phyloP scores from a whole-genome alignment of 2,113 vertebrate genomes.

The Vulpes vulpes region DNA sequence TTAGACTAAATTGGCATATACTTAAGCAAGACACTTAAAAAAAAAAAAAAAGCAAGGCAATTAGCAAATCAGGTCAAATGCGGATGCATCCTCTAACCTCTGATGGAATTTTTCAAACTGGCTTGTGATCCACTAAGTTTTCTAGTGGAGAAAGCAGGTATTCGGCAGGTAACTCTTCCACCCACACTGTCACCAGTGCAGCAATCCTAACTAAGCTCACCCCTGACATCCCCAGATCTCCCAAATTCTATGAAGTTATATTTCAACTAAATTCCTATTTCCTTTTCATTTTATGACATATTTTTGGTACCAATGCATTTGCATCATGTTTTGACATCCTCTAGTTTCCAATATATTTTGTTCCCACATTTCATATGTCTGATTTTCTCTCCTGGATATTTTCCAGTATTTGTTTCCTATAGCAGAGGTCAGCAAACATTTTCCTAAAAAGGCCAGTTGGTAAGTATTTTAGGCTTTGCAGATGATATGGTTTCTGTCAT shows the following conservation, averaged over 20 bases:
- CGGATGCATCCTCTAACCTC: conserved; percentile 62
- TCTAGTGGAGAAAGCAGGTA: background rate
- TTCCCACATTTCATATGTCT: background rate
- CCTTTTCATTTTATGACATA: background rate
- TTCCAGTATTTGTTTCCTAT: background rate
- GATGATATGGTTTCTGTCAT: background rate
- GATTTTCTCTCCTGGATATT: background rate
- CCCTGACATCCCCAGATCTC: background rate
- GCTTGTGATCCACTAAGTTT: conserved; percentile 18
- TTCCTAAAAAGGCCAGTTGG: background rate
- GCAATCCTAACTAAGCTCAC: background rate
- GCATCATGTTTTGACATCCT: background rate
- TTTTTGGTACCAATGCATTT: background rate
- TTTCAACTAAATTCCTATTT: background rate
- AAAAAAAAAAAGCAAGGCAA: conserved; percentile 76
- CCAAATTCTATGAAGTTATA: background rate
- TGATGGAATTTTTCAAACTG: conserved; percentile 58
- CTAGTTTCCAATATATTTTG: background rate
- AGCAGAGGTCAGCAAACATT: background rate
- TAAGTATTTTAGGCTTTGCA: background rate
- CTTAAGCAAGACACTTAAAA: conserved; percentile 81
- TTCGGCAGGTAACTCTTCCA: background rate
- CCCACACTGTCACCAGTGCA: background rate
- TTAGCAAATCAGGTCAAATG: conserved; percentile 83
- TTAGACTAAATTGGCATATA: conserved; percentile 82